phyloP scores from a whole-genome alignment of 2,113 vertebrate species.

The Corythornis madagascariensis region DNA sequence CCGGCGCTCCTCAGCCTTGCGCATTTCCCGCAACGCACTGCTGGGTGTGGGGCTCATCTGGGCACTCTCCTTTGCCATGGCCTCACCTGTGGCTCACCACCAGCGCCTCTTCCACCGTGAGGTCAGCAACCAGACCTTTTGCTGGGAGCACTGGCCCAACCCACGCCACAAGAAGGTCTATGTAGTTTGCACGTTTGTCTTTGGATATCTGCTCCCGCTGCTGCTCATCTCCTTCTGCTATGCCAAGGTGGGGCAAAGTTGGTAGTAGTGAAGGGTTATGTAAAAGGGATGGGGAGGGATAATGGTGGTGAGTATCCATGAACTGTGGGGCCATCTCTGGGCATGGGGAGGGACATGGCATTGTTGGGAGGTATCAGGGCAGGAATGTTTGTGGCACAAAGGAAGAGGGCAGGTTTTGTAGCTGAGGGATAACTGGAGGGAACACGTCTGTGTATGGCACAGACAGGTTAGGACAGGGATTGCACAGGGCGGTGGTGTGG shows the following conservation, averaged over 20 bases:
- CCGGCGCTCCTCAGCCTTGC: constrained; percentile 87
- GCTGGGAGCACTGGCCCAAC: constrained; percentile 93
- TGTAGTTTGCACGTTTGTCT: constrained; percentile 90
- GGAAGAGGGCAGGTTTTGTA: neutral
- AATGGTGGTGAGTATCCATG: neutral
- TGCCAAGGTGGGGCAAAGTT: constrained; percentile 84
- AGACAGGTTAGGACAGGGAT: neutral
- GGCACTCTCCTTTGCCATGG: constrained; percentile 89
- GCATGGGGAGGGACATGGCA: neutral
- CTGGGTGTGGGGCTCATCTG: constrained; percentile 90
- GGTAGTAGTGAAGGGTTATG: neutral
- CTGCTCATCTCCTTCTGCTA: constrained; percentile 97
- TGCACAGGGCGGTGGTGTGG: rapidly evolving
- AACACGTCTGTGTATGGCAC: rapidly evolving
- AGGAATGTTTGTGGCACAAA: neutral
- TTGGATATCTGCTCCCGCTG: constrained; percentile 92
- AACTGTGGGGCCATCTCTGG: neutral
- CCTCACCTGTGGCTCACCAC: constrained; percentile 90
- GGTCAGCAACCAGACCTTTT: constrained; percentile 86
- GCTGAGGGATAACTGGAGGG: neutral
- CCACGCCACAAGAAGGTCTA: constrained; percentile 87
- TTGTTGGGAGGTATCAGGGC: rapidly evolving
- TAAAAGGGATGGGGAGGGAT: neutral
- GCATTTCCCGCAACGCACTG: constrained; percentile 85
- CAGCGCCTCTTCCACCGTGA: constrained; percentile 82